Base-by-base conservation (phyloP, 2,888 invertebrate genomes). In the Scaptomyza flava region DNA sequence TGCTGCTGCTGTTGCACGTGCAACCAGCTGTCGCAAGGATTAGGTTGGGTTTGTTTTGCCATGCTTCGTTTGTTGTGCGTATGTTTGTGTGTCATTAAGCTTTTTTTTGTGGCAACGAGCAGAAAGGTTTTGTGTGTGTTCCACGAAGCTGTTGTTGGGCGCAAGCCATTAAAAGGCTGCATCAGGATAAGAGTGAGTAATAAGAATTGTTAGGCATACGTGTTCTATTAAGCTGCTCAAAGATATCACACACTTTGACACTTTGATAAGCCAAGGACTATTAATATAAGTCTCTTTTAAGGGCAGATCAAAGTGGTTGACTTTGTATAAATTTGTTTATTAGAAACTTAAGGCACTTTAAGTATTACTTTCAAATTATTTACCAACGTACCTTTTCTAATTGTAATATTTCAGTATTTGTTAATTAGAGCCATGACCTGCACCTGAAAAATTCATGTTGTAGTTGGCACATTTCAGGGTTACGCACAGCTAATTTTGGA, bases 1-100 rank as follows among this genome's bases (percentile, higher is more conserved):
- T 51, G 33, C 42, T 63, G 42, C 50, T 58, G 38, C 38, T 42
- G 51, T 30, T 50, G 62, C 65, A 74, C 74, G 74, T 74, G 48
- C 70, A 62, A 60, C 61, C 45, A 52, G 38, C 56, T 59, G 69
- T 47, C 65, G 62, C 59, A 62, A 46, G 65, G 42, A 62, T 56
- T 45, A 60, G 42, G 27, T 30, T 41, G 27, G 34, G 31, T 7
- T 42, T 43, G 12, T n/a, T 8, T 31, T 43, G 36, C 20, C 14
- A 27, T 38, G 43, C 48, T 38, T 6, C 34, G 6, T 23, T 50
- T 54, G 36, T 27, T 20, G 14, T 31, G 41, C 27, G 9, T 41
- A 9, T 23, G 4, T 4, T 23, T 3, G 36, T 38, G 30, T 52
- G 34, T 9, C 43, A 50, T 45, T 70, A 58, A 51, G 50, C 33